Percentiles rank a stretch among this genome's conserved stretches.
phyloP scores from a whole-genome alignment of 2,113 vertebrate species.

The human (Homo sapiens) region GRCh38 chr1:202507001-202507500 shows the following conservation, averaged over 20 bases:
- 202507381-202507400: not conserved
- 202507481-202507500: not conserved
- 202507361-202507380: constrained; percentile 17
- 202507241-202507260: not conserved
- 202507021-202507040: not conserved
- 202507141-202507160: not conserved
- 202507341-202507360: not conserved
- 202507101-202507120: not conserved
- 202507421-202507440: not conserved
- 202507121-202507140: not conserved
- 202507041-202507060: not conserved
- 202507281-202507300: not conserved
- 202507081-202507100: not conserved
- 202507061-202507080: not conserved
- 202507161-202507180: not conserved
- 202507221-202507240: not conserved
- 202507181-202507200: not conserved
- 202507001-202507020: not conserved
- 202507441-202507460: not conserved
- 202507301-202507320: not conserved
- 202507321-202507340: not conserved
- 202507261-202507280: not conserved
- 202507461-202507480: not conserved
- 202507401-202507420: constrained; percentile 23
- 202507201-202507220: not conserved